Evolutionary conservation across 2,113 vertebrate species (phyloP).

Genomic region (Collichthys lucidus): DNA sequence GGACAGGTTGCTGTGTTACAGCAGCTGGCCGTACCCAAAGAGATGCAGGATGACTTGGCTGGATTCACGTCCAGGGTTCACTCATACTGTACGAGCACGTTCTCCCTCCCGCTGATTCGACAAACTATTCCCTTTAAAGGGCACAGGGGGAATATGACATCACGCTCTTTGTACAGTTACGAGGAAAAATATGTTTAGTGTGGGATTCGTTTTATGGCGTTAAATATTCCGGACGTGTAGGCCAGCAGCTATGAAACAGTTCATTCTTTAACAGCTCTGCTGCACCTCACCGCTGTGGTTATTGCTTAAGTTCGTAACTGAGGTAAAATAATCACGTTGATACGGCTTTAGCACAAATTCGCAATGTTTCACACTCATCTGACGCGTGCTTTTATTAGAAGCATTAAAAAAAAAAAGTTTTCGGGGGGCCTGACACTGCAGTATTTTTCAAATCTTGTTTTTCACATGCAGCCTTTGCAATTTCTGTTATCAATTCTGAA

Average conservation of each 20-base stretch:
- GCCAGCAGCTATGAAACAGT: slow-evolving; percentile 64
- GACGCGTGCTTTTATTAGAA: slow-evolving; percentile 42
- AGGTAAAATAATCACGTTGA: slow-evolving; percentile 39
- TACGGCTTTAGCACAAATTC: slow-evolving; percentile 22
- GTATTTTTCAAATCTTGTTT: slow-evolving; percentile 36
- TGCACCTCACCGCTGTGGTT: slow-evolving; percentile 24
- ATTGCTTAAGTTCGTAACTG: slow-evolving; percentile 9
- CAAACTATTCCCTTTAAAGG: slow-evolving; percentile 62
- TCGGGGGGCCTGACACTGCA: neutral
- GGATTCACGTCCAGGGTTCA: slow-evolving; percentile 17
- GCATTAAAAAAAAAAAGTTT: slow-evolving; percentile 32
- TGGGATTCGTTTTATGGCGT: slow-evolving; percentile 61
- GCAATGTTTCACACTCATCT: slow-evolving; percentile 39
- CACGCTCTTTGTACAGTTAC: slow-evolving; percentile 62
- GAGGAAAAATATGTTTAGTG: slow-evolving; percentile 62
- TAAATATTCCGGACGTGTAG: slow-evolving; percentile 62
- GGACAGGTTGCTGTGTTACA: slow-evolving; percentile 1
- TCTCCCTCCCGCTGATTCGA: slow-evolving; percentile 43
- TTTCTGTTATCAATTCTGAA: slow-evolving; percentile 19
- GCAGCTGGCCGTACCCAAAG: slow-evolving; percentile 12
- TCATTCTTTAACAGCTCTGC: slow-evolving; percentile 55
- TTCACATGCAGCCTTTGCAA: slow-evolving; percentile 39
- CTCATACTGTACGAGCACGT: slow-evolving; percentile 39
- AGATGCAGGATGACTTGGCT: slow-evolving; percentile 17
- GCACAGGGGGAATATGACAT: slow-evolving; percentile 69